Evolutionary conservation across 2,113 vertebrate genomes (phyloP).

Genomic region (Pelusios castaneus): DNA sequence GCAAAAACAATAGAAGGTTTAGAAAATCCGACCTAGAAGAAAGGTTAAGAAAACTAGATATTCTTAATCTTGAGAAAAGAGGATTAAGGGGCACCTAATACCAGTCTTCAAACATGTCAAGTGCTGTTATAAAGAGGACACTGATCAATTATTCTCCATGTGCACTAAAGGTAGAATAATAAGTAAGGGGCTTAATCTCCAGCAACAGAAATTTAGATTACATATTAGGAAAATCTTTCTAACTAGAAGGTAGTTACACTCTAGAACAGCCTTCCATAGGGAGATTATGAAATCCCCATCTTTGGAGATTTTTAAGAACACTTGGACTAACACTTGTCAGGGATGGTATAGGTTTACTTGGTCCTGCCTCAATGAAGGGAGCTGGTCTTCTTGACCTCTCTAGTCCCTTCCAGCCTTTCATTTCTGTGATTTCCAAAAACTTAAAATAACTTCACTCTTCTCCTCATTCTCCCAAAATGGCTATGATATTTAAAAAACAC

Average conservation of each 20-base stretch:
- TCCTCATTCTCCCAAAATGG: not conserved
- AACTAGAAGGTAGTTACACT: not conserved
- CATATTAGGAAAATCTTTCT: not conserved
- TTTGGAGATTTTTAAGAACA: not conserved
- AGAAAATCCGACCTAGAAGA: too few relatives aligned
- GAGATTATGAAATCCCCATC: not conserved
- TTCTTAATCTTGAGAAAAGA: not conserved
- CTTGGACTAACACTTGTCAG: not conserved
- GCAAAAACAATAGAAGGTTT: too few relatives aligned
- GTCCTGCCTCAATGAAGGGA: not conserved
- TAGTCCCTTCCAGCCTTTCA: not conserved
- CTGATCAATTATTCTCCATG: not conserved
- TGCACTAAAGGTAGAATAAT: not conserved
- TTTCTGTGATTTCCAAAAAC: not conserved
- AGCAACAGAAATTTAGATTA: not conserved
- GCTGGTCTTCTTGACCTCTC: not conserved
- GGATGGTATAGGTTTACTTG: not conserved
- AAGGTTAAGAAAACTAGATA: not conserved
- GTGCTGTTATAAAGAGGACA: not conserved
- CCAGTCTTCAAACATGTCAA: not conserved
- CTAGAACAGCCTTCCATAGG: not conserved
- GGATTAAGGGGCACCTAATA: not conserved
- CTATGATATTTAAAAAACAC: not conserved
- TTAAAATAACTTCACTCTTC: not conserved
- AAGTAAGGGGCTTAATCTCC: not conserved